These are phyloP conservation scores for Pimephales promelas DNA, from an alignment of 2,113 vertebrate genomes.

Conservation along the genomic window DNA sequence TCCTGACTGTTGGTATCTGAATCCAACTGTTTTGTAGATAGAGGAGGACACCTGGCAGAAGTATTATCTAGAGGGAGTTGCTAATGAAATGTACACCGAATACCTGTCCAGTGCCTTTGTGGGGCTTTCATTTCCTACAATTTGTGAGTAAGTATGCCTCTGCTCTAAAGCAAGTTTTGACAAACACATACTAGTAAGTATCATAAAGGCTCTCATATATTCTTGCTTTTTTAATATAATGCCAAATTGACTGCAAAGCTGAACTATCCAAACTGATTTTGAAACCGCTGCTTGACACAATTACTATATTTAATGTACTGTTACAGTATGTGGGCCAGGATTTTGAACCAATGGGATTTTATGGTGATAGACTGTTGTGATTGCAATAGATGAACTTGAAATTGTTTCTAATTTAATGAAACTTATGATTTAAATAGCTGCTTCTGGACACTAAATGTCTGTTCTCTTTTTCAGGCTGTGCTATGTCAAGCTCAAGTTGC, in stretches of 20 bases:
- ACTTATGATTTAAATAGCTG: background rate
- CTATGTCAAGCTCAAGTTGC: slow-evolving; percentile 97
- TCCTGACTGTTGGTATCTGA: background rate
- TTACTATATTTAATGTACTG: background rate
- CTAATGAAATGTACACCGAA: slow-evolving; percentile 99
- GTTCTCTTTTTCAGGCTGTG: slow-evolving; percentile 84
- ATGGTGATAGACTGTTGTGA: background rate
- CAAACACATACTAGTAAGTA: background rate
- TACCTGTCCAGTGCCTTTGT: slow-evolving; percentile 99
- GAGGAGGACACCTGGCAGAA: slow-evolving; percentile 99
- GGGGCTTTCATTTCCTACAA: slow-evolving; percentile 95
- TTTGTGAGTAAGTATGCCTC: slow-evolving; percentile 96
- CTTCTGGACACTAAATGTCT: slow-evolving; percentile 19
- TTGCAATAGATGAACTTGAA: background rate
- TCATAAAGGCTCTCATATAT: background rate
- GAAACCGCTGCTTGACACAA: background rate
- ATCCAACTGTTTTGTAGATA: slow-evolving; percentile 78
- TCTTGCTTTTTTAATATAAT: background rate
- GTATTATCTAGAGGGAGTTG: slow-evolving; percentile 97
- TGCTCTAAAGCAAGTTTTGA: slow-evolving; percentile 5
- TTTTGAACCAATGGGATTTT: background rate
- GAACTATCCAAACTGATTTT: background rate
- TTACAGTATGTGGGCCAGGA: background rate
- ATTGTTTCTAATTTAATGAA: background rate
- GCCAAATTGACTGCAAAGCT: background rate